Evolutionary conservation across 2,113 vertebrate species (phyloP), one percentile per base, ranked within the genome.

Genomic region (Meleagris gallopavo): DNA sequence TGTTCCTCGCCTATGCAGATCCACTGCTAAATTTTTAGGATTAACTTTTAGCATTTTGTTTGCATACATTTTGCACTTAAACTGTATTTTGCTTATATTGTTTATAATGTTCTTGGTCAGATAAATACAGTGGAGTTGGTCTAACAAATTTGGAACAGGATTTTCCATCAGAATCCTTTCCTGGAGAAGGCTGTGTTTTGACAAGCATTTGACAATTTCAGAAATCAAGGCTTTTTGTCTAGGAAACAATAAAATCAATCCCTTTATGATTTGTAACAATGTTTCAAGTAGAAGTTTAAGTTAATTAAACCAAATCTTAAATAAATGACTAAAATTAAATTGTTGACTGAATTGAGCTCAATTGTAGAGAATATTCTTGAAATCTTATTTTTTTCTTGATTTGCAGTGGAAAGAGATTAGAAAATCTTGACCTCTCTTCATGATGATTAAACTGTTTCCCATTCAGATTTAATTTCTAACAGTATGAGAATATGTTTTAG

Each of bases 401-500:
- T 80, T 88, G 14, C 1, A 17, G 7, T 73, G 50, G 21, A 14
- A 83, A 91, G 25, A 91, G 27, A 41, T 87, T 76, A 58, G 55
- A 71, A 93, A 76, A 90, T 77, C 46, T 62, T 93, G 65, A 67
- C 55, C 58, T 90, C 83, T 83, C 83, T 83, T 80, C 13, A 32
- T 71, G 4, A 67, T 83, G 83, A 74, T 95, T 91, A 83, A 96
- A 60, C 19, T 50, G 38, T 78, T 95, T 91, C 61, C 64, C 78
- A 55, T 90, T 46, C 13, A 34, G 46, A 88, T 93, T 91, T 95
- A 90, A 93, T 89, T 90, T 93, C 87, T 71, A 90, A 40, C 65
- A 77, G 24, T 71, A 34, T 83, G 70, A 77, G 61, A 71, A 19
- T 71, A 52, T 86, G 64, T 71, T 89, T 84, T 92, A 87, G 24